These are phyloP conservation scores for Clusia tigrina DNA, from an alignment of 2,888 invertebrate genomes.

Conservation along the genomic window DNA sequence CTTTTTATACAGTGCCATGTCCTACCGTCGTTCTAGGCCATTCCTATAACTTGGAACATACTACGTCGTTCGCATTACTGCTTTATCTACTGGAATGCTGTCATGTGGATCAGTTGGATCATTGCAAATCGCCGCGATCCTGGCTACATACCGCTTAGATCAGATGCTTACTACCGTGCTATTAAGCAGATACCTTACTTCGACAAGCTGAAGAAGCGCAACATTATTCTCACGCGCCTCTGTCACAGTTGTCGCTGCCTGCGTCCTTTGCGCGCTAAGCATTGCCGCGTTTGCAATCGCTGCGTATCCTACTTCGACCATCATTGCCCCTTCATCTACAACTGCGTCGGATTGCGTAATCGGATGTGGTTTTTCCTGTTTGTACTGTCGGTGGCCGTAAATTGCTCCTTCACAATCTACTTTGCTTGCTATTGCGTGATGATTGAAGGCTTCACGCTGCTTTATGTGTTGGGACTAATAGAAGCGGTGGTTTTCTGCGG, in stretches of 20 bases:
- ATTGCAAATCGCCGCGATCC: conserved; percentile 90
- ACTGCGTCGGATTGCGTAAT: conserved; percentile 91
- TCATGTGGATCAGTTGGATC: conserved; percentile 94
- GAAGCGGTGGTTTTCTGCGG: conserved; percentile 87
- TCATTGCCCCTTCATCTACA: conserved; percentile 95
- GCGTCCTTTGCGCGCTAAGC: conserved; percentile 87
- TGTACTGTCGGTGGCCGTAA: conserved; percentile 86
- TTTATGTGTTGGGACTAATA: conserved; percentile 84
- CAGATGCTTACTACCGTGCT: conserved; percentile 88
- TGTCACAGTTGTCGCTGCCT: conserved; percentile 92
- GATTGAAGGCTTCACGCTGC: conserved; percentile 82
- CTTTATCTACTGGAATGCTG: conserved; percentile 88
- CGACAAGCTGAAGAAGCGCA: conserved; percentile 90
- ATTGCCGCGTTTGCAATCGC: conserved; percentile 90
- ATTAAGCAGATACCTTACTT: conserved; percentile 93
- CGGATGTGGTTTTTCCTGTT: conserved; percentile 94
- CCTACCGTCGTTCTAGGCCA: conserved; percentile 70
- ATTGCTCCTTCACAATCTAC: conserved; percentile 87
- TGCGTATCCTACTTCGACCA: conserved; percentile 92
- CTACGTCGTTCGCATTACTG: conserved; percentile 86
- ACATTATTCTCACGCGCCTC: conserved; percentile 79
- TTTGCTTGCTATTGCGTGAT: conserved; percentile 86
- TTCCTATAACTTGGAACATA: conserved; percentile 90
- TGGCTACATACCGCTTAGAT: conserved; percentile 87
- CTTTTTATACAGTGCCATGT: not conserved